Base-by-base conservation (phyloP, 2,888 invertebrate genomes). In the Agonopterix alstromeriana region DNA sequence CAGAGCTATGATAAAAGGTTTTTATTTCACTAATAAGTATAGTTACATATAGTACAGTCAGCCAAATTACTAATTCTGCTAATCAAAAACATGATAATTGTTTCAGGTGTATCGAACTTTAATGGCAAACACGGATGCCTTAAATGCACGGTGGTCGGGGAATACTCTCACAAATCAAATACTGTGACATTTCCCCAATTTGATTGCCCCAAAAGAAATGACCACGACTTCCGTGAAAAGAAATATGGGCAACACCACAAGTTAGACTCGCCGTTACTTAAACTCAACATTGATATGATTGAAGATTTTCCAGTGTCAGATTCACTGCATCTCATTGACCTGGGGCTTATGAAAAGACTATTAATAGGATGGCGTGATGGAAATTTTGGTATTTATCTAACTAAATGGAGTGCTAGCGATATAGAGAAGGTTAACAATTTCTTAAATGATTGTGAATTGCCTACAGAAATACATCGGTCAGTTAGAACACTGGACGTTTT, bases 301-400 rank as follows among this genome's bases (percentile, higher is more conserved):
- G 45, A 63, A 47, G 55, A 57, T 44, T 53, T 66, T 48, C 57
- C 58, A 0, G 59, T 66, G 7, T 42, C 48, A 0, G 62, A 63
- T 44, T 60, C 61, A 0, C 42, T 63, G 1, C 60, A 65, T 45
- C 45, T 63, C 10, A 54, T 65, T 5, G 61, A 63, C 36, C 42
- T 63, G 0, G 61, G 63, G 0, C 3, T 64, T 1, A 60, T 62
- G 60, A 64, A 62, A 17, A 35, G 59, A 8, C 43, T 58, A 11
- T 5, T 60, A 2, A 42, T 49, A 0, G 58, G 60, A 2, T 61
- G 60, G 58, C 35, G 56, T 3, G 56, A 60, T 48, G 61, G 55
- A 0, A 57, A 58, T 36, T 60, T 60, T 46, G 52, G 49, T 8
- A 53, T 43, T 5, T 44, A 51, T 17, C 2, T 48, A 9, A 55